Evolutionary conservation across 1,140 invertebrate genomes (phyloP), one percentile per base, ranked within the genome.

Genomic region (Harpegnathos saltator): DNA sequence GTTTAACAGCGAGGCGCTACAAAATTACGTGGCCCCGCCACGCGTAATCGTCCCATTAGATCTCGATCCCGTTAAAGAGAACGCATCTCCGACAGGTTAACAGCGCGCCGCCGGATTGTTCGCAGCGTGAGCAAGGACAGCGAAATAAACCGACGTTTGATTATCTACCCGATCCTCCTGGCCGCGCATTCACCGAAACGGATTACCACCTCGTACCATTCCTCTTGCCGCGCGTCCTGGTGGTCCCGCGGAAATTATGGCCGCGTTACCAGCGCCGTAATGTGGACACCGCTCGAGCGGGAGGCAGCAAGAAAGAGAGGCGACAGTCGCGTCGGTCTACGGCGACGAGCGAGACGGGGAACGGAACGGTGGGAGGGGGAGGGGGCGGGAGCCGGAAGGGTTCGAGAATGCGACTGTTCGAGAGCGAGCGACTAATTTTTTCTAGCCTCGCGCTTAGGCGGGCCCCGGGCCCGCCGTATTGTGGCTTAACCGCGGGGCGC

Each of bases 211-310:
- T 75, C 24, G 78, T 88, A 78, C 11, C 80, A 58, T 87, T 83
- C 44, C 59, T 85, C 58, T 83, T 62, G 56, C 38, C 14, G 62
- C 80, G 80, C 84, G 71, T 75, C 81, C 33, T 52, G 91, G 91
- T 89, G 90, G 91, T 92, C 90, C 84, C 80, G 85, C 84, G 80
- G 87, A 85, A 92, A 89, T 92, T 92, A 92, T 91, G 90, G 86
- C 85, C 85, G 75, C 89, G 83, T 91, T 92, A 90, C 90, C 88
- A 84, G 75, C 86, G 83, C 78, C 86, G 86, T 92, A 91, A 92
- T 92, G 85, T 86, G 52, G 17, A n/a, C 12, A 33, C 22, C 33
- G 17, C 33, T 48, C 52, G 63, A 72, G 72, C 48, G 29, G 19
- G 48, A 58, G 24, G 12, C 50, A 59, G 65, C 52, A 74, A 56